Base-by-base conservation (phyloP, 2,113 vertebrate genomes). In the Grus americana region DNA sequence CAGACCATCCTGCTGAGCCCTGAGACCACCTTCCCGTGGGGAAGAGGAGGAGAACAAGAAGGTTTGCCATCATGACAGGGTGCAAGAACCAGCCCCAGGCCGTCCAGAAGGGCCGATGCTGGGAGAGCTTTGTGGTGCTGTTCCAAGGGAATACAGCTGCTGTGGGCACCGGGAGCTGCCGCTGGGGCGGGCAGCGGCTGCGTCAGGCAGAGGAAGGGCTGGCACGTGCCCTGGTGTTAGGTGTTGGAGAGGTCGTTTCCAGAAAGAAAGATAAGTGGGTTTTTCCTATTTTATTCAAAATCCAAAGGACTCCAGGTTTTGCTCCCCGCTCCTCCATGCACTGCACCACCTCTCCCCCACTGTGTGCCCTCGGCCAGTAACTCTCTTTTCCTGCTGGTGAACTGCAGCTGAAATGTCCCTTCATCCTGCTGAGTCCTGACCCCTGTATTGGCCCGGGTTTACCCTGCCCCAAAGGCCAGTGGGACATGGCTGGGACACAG, bases 41-140 rank as follows among this genome's bases (percentile, higher is more conserved):
- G 42, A 92, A 68, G 8, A 17, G 18, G 32, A 76, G n/a, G 36
- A 61, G 30, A 82, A 50, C 0, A 20, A 3, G 34, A 67, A 29
- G 15, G 6, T 88, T 74, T 92, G 3, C 34, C 44, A 30, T 18
- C 0, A 0, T 11, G 9, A 68, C 5, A 8, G 30, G 17, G 8
- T 75, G 36, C 32, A 52, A 72, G n/a, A 50, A 46, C 46, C 40
- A 12, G 49, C n/a, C 17, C 9, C 11, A 61, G 61, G 57, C 30
- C 4, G 1, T 24, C 29, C 29, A 71, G 54, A 42, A 49, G 23
- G 9, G 11, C 20, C 0, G 47, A 47, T 21, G 20, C 47, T 20
- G 1, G 18, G 26, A 84, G 18, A 70, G 13, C 4, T 71, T 71
- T 46, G 30, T 11, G 44, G 44, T 74, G 73, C 38, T 93, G 12